A percentile compares a stretch with the other conserved stretches of the same genome.
These are phyloP conservation scores for Darevskia nairensis DNA, from an alignment of 2,797 vertebrate genomes.

Conservation along the genomic window DNA sequence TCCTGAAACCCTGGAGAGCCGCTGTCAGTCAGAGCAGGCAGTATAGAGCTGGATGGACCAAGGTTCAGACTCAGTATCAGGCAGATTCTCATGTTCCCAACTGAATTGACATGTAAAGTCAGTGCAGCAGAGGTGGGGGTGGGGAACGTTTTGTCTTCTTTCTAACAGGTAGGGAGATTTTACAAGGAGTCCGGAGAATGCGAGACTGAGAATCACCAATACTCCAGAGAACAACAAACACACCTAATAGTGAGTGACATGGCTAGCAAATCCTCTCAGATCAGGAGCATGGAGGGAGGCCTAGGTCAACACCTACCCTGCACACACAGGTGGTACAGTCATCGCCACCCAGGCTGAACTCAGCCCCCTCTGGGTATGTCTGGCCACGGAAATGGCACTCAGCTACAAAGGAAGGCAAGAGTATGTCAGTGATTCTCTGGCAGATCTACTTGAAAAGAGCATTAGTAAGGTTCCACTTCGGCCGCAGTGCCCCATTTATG, in stretches of 20 bases:
- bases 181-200: neutral
- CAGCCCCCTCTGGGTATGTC: conserved; percentile 69
- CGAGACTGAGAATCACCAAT: neutral
- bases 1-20: no score
- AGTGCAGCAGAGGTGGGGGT: neutral
- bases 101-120: no score
- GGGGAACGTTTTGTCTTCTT: neutral
- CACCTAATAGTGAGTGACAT: neutral
- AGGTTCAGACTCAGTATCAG: no score
- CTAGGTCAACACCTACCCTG: conserved; percentile 68
- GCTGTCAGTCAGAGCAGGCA: no score
- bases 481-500: neutral
- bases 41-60: no score
- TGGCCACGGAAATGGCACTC: conserved; percentile 76
- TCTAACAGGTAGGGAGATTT: neutral
- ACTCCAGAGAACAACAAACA: neutral
- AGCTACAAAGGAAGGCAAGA: conserved; percentile 60
- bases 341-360: conserved; percentile 75
- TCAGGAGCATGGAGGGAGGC: neutral
- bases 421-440: fast-evolving
- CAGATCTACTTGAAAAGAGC: neutral
- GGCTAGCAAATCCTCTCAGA: neutral
- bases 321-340: conserved; percentile 80
- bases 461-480: neutral
- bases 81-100: no score